Evolutionary conservation across 2,113 vertebrate species (phyloP).

Genomic region (Alexandromys fortis): DNA sequence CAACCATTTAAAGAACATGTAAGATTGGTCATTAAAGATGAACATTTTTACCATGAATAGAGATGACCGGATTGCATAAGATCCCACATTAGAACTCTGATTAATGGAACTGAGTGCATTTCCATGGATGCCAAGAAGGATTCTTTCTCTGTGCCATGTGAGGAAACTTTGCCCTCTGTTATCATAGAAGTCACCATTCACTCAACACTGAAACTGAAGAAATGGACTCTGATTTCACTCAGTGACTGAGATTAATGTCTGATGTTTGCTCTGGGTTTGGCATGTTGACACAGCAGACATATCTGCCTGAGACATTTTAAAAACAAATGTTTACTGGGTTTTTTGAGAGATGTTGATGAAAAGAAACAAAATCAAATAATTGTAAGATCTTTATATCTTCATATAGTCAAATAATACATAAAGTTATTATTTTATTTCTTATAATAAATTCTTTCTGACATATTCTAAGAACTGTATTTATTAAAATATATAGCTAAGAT

Average conservation of each 20-base stretch:
- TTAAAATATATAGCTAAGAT: constrained; percentile 1
- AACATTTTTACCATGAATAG: background rate
- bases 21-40: background rate
- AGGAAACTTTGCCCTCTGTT: background rate
- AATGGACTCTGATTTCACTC: background rate
- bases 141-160: background rate
- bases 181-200: background rate
- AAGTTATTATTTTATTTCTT: background rate
- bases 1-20: background rate
- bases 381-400: background rate
- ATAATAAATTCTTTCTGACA: background rate
- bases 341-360: background rate
- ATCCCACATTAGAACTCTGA: too few relatives aligned
- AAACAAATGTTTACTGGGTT: background rate
- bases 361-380: background rate
- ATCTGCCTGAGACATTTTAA: background rate
- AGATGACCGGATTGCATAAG: background rate
- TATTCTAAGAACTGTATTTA: background rate
- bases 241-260: background rate
- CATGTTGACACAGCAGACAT: background rate
- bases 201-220: background rate
- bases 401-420: background rate
- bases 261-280: background rate
- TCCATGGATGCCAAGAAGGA: fast-evolving
- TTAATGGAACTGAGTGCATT: background rate